Percentiles rank a stretch among this genome's conserved stretches.
phyloP scores from a whole-genome alignment of 2,113 vertebrate genomes.

The Crotalus tigris region DNA sequence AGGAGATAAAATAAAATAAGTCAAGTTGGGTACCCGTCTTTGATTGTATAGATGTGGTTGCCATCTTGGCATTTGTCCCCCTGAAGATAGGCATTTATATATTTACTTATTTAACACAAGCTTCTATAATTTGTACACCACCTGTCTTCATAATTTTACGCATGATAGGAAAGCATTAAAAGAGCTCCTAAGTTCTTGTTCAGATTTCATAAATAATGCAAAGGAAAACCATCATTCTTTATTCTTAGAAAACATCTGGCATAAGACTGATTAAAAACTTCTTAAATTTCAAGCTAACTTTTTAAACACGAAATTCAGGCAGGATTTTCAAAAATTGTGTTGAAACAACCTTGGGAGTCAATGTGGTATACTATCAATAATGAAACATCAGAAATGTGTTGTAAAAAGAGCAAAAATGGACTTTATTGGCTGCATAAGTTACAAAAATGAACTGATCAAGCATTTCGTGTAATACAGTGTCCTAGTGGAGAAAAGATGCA shows the following conservation, averaged over 20 bases:
- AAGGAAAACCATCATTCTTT: neutral
- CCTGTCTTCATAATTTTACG: neutral
- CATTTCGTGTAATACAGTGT: neutral
- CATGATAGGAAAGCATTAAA: neutral
- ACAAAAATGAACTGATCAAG: neutral
- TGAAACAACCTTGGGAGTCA: neutral
- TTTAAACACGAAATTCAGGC: neutral
- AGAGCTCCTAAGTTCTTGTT: neutral
- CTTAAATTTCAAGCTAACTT: neutral
- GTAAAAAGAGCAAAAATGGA: neutral
- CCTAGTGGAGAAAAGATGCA: neutral
- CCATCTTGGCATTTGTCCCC: neutral
- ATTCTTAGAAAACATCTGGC: neutral
- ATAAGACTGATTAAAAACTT: neutral
- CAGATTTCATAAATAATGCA: neutral
- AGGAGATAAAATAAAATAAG: neutral
- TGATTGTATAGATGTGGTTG: neutral
- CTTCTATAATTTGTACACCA: neutral
- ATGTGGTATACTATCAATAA: neutral
- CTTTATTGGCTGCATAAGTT: neutral
- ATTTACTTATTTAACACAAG: neutral
- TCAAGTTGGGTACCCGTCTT: neutral
- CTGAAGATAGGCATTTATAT: neutral
- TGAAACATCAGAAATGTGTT: neutral
- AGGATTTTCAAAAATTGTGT: neutral